These are phyloP conservation scores for Gallinago jamesoni DNA, from an alignment of 2,113 vertebrate genomes.

Conservation along the genomic window DNA sequence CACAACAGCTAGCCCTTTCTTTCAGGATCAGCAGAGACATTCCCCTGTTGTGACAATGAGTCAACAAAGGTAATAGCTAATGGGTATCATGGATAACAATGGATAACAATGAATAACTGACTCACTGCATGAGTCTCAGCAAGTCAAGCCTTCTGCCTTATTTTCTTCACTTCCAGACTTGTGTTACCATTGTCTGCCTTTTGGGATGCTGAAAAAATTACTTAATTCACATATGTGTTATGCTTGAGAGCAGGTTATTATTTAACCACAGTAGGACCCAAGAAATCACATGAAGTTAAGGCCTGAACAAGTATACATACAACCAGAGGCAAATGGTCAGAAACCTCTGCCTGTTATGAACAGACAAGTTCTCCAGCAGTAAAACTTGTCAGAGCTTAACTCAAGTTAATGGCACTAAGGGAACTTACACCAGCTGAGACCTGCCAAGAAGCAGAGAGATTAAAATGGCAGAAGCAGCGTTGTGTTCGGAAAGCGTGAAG, in stretches of 20 bases:
- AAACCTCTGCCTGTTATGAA: not conserved
- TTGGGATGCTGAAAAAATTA: not conserved
- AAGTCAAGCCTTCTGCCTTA: not conserved
- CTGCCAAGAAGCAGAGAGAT: not conserved
- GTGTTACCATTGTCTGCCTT: not conserved
- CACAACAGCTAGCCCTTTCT: not conserved
- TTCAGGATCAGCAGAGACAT: not conserved
- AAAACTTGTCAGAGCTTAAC: not conserved
- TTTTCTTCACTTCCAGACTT: not conserved
- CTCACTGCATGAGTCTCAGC: not conserved
- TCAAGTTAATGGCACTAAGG: not conserved
- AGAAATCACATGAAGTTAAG: not conserved
- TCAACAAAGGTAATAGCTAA: not conserved
- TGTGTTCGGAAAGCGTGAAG: not conserved
- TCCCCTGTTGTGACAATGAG: not conserved
- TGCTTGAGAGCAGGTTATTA: not conserved
- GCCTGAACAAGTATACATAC: not conserved
- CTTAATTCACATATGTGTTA: not conserved
- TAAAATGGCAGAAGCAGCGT: not conserved
- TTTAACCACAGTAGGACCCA: not conserved
- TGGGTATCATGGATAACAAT: not conserved
- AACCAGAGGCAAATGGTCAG: not conserved
- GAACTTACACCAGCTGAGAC: not conserved
- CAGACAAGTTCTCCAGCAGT: not conserved
- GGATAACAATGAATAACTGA: not conserved